phyloP scores from a whole-genome alignment of 2,113 vertebrate genomes.

The Falco punctatus region DNA sequence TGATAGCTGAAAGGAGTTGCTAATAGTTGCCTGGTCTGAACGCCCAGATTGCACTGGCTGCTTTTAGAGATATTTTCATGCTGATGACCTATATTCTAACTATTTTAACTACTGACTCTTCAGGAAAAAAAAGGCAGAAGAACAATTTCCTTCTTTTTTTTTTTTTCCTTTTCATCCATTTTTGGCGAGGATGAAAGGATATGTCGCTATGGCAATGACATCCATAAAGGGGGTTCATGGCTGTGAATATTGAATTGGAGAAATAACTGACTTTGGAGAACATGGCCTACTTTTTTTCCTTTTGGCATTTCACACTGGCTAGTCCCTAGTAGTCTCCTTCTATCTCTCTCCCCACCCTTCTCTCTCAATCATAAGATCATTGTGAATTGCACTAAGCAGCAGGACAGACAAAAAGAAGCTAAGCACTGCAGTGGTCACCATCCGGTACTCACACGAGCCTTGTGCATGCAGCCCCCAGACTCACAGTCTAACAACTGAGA shows the following conservation, averaged over 20 bases:
- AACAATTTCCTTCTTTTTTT: not conserved
- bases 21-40: not conserved
- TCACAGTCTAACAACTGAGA: not conserved
- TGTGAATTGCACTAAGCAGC: not conserved
- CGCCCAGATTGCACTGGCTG: not conserved
- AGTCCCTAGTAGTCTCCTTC: not conserved
- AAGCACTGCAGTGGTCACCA: not conserved
- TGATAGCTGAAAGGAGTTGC: not conserved
- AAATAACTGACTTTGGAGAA: not conserved
- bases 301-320: not conserved
- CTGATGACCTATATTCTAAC: not conserved
- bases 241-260: not conserved
- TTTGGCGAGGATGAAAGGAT: not conserved
- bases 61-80: not conserved
- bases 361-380: not conserved
- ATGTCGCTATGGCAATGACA: not conserved
- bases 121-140: not conserved
- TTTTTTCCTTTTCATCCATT: not conserved
- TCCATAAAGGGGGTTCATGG: not conserved
- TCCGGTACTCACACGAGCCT: not conserved
- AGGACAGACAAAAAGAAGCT: not conserved
- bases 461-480: not conserved
- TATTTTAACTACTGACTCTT: not conserved
- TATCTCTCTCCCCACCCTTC: too few relatives aligned
- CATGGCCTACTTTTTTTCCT: not conserved